These are phyloP conservation scores for Clytia hemisphaerica DNA, from an alignment of 30 jellyfish, hydroid and myxozoan species.

Conservation along the genomic window DNA sequence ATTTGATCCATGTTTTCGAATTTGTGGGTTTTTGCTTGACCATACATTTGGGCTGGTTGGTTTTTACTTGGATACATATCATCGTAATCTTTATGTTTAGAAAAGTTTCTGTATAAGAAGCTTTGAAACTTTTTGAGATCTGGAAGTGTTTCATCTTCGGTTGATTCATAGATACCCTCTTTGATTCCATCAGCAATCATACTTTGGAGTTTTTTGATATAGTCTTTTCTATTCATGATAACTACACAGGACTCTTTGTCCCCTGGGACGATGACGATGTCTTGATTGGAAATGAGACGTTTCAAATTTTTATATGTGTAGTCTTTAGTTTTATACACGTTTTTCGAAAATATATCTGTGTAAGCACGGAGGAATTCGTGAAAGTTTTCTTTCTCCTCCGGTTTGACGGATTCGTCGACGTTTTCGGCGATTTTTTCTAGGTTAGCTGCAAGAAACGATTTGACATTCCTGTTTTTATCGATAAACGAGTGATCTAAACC, in stretches of 20 bases:
- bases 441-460: too few species aligned
- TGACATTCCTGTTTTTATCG: too few species aligned
- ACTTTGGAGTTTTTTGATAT: constrained; percentile 4
- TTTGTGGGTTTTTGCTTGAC: constrained; percentile 22
- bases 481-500: too few species aligned
- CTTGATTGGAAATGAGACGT: background rate
- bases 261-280: constrained; percentile 21
- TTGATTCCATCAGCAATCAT: constrained; percentile 15
- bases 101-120: constrained; percentile 11
- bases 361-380: constrained; percentile 11
- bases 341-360: constrained; percentile 10
- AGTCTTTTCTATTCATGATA: constrained; percentile 11
- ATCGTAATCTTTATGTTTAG: background rate
- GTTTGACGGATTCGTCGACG: too few species aligned
- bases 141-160: background rate
- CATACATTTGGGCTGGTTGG: constrained; percentile 17
- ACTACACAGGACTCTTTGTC: constrained; percentile 20
- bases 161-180: constrained; percentile 11
- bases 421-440: too few species aligned
- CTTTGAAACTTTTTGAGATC: constrained; percentile 6
- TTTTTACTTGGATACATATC: background rate
- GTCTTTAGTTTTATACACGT: constrained; percentile 10
- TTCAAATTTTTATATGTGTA: background rate
- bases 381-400: too few species aligned
- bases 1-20: background rate